A percentile compares a stretch with the other conserved stretches of the same genome.
Conservation (phyloP, 1,140 invertebrate species). For the Tenebrio molitor region DNA sequence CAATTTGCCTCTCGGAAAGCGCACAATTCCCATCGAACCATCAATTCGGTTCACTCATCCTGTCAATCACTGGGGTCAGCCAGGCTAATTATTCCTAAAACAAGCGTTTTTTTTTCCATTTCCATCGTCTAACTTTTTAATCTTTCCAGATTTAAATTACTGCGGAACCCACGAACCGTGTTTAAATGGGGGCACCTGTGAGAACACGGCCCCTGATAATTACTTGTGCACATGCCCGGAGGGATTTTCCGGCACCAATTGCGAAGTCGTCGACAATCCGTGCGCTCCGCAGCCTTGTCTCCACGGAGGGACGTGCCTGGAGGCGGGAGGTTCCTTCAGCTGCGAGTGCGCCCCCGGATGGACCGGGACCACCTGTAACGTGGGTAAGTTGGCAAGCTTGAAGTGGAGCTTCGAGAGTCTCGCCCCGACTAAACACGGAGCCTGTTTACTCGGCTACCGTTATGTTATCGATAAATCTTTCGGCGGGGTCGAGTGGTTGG, state of each 20-base stretch:
- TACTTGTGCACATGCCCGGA: slow-evolving; percentile 93
- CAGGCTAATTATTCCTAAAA: slow-evolving; percentile 40
- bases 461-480: slow-evolving; percentile 22
- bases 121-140: slow-evolving; percentile 33
- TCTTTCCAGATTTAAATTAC: slow-evolving; percentile 90
- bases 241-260: slow-evolving; percentile 92
- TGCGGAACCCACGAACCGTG: slow-evolving; percentile 98
- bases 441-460: not conserved
- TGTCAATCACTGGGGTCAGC: slow-evolving; percentile 35
- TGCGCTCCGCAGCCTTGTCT: slow-evolving; percentile 90
- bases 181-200: slow-evolving; percentile 94
- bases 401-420: too few species aligned
- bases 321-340: slow-evolving; percentile 71
- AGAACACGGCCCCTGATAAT: slow-evolving; percentile 93
- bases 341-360: slow-evolving; percentile 92
- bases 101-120: slow-evolving; percentile 17
- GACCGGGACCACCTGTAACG: slow-evolving; percentile 84
- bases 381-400: slow-evolving; percentile 68
- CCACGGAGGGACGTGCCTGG: slow-evolving; percentile 85
- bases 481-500: slow-evolving; percentile 7
- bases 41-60: slow-evolving; percentile 36
- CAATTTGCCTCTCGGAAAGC: slow-evolving; percentile 19
- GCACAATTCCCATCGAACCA: slow-evolving; percentile 25
- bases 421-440: too few species aligned
- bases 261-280: slow-evolving; percentile 92